Base-by-base conservation (phyloP, 1,140 invertebrate species). In the Pachyrhynchus sulphureomaculatus region DNA sequence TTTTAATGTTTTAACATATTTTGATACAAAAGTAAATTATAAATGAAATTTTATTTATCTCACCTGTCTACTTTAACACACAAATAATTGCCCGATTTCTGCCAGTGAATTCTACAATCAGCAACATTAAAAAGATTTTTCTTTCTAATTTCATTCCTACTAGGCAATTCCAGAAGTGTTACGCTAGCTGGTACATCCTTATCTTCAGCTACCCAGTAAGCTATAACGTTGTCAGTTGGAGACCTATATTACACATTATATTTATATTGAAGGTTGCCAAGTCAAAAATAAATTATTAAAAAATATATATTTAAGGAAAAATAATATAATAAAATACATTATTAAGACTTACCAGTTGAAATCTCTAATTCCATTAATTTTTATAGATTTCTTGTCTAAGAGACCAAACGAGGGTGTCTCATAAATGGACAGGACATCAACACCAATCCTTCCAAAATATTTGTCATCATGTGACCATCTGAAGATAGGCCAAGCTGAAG, bases 71-170 rank as follows among this genome's bases (percentile, higher is more conserved):
- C 96, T 82, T 99, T 98, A 0, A 99, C 96, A 74, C 96, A 98
- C 12, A 99, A 81, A 76, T 96, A 98, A 74, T 98, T 95, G 5
- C 97, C 98, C 54, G 88, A 93, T 76, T 98, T 98, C 79, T 99
- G 97, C 98, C 98, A 99, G 76, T 96, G 95, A 73, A 99, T 95
- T 72, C 96, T 96, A 79, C 96, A 98, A 69, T 98, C 95, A 8
- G 95, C 93, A 0, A 99, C 97, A 68, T 93, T 98, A 82, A 99
- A 99, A 23, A 99, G 81, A 77, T 98, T 98, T 72, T 98, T 97
- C 45, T 94, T 92, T 70, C 96, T 86, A n/a, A 91, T 87, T 82
- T 98, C 96, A 62, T 85, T 88, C 36, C 93, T 88, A 79, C 88
- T 91, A 12, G 91, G 92, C 42, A 94, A 85, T 79, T 94, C 91